Conservation (phyloP, 2,113 vertebrate genomes). For the Mixornis gularis region DNA sequence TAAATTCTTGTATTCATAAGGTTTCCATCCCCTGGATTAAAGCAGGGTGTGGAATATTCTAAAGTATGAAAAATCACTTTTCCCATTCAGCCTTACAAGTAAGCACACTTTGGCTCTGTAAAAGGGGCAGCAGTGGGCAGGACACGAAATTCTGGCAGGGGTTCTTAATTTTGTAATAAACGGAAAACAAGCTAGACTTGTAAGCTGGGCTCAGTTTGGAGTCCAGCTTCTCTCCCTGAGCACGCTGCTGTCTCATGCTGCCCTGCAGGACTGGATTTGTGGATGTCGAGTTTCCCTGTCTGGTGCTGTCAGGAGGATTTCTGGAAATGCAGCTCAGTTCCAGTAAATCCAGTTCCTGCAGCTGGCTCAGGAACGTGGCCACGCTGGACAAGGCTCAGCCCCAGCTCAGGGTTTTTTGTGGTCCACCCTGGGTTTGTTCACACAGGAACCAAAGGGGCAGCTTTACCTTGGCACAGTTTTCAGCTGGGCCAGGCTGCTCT, state of each 20-base stretch:
- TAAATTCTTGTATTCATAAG: neutral
- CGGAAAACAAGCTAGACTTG: neutral
- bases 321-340: neutral
- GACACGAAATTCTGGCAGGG: neutral
- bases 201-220: neutral
- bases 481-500: neutral
- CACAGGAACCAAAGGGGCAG: neutral
- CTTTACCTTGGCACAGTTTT: neutral
- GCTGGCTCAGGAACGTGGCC: neutral
- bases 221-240: neutral
- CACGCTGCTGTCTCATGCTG: fast-evolving
- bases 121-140: neutral
- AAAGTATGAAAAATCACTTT: neutral
- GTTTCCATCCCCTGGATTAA: neutral
- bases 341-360: neutral
- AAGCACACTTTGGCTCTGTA: neutral
- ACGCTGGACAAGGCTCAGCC: fast-evolving
- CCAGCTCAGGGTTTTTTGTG: neutral
- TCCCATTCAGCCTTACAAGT: neutral
- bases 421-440: neutral
- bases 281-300: neutral
- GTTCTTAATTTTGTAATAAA: neutral
- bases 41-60: neutral
- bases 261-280: neutral
- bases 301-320: neutral